Base-by-base conservation (phyloP, 2,113 vertebrate genomes). In the Pavo muticus region DNA sequence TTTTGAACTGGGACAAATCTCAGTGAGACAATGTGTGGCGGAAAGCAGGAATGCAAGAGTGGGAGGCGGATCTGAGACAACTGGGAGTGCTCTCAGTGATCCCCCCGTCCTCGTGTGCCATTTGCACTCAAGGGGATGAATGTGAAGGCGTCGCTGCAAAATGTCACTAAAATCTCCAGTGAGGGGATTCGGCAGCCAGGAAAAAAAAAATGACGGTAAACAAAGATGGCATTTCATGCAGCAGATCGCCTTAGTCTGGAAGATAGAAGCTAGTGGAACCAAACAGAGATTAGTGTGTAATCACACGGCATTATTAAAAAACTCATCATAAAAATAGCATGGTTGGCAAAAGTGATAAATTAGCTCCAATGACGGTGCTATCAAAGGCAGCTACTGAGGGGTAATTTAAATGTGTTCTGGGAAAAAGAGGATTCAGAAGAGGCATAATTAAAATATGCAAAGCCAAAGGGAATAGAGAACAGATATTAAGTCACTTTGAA, bases 401-500 rank as follows among this genome's bases (percentile, higher is more conserved):
- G 65, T 93, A 93, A 93, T 90, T 95, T 94, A 88, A 93, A 84
- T 64, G 85, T 84, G 82, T 65, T 93, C 87, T 91, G 87, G 95
- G 94, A 93, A 93, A 89, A 95, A 45, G 91, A 84, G 95, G 69
- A 96, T 93, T 94, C 93, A 84, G 84, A 95, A 89, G 39, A 91
- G 52, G 89, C 56, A 87, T 96, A 95, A 96, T 95, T 95, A 94
- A 96, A 94, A 94, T 79, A 94, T 60, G 72, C 91, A 92, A 96
- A 94, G 71, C 84, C 91, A 88, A 81, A 77, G 91, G 96, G 79
- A 95, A 95, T 76, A 88, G 57, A 94, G 91, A 93, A 87, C 59
- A 93, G 89, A 88, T 92, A 90, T 60, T 84, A 93, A 94, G 90
- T 95, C 90, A 59, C 84, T 95, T 70, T 84, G 92, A 94, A 95